These are phyloP conservation scores for Serrognathus titanus DNA, from an alignment of 2,888 invertebrate species.

Conservation along the genomic window DNA sequence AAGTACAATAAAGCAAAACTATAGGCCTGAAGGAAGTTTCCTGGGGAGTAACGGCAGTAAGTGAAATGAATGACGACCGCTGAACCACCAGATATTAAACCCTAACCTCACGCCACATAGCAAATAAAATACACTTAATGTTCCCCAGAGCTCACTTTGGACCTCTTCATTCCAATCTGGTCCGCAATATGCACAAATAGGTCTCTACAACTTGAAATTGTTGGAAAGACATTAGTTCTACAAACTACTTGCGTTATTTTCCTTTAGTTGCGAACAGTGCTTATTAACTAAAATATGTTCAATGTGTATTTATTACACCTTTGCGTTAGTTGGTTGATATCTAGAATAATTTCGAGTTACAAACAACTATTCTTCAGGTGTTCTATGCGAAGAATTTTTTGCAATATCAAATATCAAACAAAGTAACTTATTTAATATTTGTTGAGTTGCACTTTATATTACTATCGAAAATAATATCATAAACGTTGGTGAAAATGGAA, in stretches of 20 bases:
- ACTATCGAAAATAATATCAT: neutral
- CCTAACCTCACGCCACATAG: slow-evolving; percentile 45
- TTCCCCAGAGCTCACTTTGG: slow-evolving; percentile 34
- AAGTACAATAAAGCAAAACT: slow-evolving; percentile 39
- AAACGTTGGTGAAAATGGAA: slow-evolving; percentile 3
- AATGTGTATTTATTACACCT: no score
- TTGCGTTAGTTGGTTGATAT: no score
- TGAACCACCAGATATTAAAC: slow-evolving; percentile 49
- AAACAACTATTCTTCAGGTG: neutral
- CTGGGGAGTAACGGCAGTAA: slow-evolving; percentile 33
- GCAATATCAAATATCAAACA: neutral
- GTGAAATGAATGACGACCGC: slow-evolving; percentile 48
- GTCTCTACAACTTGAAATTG: slow-evolving; percentile 10
- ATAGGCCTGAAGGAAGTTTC: slow-evolving; percentile 38
- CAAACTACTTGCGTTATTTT: no score
- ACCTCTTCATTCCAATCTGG: slow-evolving; percentile 34
- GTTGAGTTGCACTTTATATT: neutral
- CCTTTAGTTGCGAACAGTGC: no score
- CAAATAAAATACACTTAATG: slow-evolving; percentile 48
- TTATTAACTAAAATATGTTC: no score
- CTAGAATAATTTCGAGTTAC: no score
- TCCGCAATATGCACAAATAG: slow-evolving; percentile 27
- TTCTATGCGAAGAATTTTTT: neutral
- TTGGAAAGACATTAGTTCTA: no score
- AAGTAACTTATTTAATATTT: neutral